Percentiles rank a stretch among this genome's conserved stretches.
These are phyloP conservation scores for Eulemur mongoz DNA, from an alignment of 2,797 vertebrate species.

Conservation along the genomic window DNA sequence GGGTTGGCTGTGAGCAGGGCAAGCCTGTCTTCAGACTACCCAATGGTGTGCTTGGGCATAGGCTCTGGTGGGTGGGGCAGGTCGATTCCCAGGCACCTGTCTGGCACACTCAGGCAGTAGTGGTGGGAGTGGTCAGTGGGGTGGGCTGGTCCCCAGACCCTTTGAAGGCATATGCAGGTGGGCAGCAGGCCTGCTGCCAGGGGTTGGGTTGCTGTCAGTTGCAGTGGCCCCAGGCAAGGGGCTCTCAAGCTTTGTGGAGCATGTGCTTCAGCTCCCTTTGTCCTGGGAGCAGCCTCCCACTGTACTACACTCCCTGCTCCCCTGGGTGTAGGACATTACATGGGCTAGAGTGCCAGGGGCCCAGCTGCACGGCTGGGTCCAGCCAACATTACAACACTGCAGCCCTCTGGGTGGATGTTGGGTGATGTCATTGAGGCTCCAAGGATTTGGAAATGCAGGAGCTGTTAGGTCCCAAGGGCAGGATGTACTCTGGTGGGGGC, in stretches of 20 bases:
- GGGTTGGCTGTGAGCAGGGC: not conserved
- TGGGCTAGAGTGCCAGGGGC: not conserved
- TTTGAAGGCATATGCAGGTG: not conserved
- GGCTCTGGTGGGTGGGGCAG: not conserved
- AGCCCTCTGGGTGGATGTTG: not conserved
- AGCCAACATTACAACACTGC: not conserved
- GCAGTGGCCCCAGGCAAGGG: not conserved
- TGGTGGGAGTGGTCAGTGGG: not conserved
- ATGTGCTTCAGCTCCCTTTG: not conserved
- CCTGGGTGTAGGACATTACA: not conserved
- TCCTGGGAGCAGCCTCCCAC: not conserved
- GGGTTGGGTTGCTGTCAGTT: not conserved
- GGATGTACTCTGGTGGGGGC: not conserved
- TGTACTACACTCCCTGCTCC: not conserved
- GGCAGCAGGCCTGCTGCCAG: not conserved
- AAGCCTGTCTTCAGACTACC: not conserved
- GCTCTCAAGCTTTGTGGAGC: not conserved
- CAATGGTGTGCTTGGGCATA: not conserved
- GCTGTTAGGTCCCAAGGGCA: not conserved
- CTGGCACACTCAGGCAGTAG: not conserved
- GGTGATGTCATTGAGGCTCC: not conserved
- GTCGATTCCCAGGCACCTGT: not conserved
- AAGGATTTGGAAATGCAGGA: not conserved
- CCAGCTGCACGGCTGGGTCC: not conserved
- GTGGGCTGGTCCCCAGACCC: not conserved